Conservation (phyloP, 1,140 invertebrate genomes). For the Orius insidiosus region DNA sequence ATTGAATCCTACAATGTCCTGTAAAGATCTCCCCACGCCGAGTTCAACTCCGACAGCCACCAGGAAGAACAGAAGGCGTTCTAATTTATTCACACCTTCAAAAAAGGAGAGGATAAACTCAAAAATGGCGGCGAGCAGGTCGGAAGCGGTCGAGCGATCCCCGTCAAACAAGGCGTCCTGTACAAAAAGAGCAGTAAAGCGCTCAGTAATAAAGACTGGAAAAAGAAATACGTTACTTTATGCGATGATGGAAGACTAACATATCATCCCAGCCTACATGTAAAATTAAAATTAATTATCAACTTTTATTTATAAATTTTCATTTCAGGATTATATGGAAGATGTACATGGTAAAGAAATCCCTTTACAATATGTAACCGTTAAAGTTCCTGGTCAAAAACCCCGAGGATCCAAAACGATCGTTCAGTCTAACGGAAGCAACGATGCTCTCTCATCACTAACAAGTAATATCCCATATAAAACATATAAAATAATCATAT, state of each 20-base stretch:
- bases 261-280: constrained; percentile 89
- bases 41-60: constrained; percentile 75
- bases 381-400: constrained; percentile 91
- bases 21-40: constrained; percentile 60
- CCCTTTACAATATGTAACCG: constrained; percentile 85
- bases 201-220: constrained; percentile 84
- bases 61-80: constrained; percentile 76
- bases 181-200: constrained; percentile 93
- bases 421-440: constrained; percentile 37
- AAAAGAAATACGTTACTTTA: constrained; percentile 97
- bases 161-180: constrained; percentile 89
- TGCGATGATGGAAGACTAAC: constrained; percentile 85
- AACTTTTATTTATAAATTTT: constrained; percentile 18
- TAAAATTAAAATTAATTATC: constrained; percentile 30
- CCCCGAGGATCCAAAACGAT: constrained; percentile 73
- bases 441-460: constrained; percentile 42
- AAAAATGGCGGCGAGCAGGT: constrained; percentile 60
- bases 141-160: constrained; percentile 87
- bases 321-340: constrained; percentile 99
- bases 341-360: constrained; percentile 95
- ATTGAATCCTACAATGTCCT: constrained; percentile 23
- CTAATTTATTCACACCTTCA: constrained; percentile 89
- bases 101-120: constrained; percentile 66
- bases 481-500: neutral
- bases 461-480: too few relatives aligned